Conservation (phyloP, 53 echinoderm and acorn worm species). For the Astropecten irregularis region DNA sequence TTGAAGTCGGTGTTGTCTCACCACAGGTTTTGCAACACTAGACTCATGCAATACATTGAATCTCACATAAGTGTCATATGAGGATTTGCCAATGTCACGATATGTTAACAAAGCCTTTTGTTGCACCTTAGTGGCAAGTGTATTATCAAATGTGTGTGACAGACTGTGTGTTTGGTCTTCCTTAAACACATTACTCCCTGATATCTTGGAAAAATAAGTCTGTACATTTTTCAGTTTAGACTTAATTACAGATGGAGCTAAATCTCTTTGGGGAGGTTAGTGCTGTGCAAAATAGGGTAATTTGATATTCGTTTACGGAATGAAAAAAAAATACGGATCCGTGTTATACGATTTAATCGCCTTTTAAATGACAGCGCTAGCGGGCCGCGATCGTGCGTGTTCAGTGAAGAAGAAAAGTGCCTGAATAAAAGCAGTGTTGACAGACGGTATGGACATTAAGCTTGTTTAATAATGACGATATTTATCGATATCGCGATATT, state of each 20-base stretch:
- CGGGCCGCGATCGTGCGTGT: no score
- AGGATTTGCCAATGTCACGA: constrained; percentile 46
- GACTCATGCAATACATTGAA: constrained; percentile 45
- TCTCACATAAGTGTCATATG: constrained; percentile 27
- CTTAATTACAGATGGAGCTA: constrained; percentile 51
- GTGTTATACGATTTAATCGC: no score
- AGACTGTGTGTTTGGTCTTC: constrained; percentile 24
- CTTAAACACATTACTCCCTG: constrained; percentile 23
- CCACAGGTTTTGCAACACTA: constrained; percentile 44
- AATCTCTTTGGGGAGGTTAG: constrained; percentile 47
- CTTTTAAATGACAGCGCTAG: no score
- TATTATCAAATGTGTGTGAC: constrained; percentile 33
- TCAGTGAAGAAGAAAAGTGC: no score
- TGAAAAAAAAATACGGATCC: no score
- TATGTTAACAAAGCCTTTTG: constrained; percentile 51
- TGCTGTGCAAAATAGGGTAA: no score
- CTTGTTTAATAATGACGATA: no score
- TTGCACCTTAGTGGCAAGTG: constrained; percentile 35
- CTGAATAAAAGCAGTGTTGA: no score
- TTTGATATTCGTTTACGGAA: no score
- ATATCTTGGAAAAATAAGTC: constrained; percentile 32
- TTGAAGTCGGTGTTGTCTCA: constrained; percentile 43
- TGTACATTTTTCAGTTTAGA: constrained; percentile 64
- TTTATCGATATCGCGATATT: no score
- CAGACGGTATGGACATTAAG: no score